Conservation (phyloP, 1,140 invertebrate genomes). For the Subanguina moxae region DNA sequence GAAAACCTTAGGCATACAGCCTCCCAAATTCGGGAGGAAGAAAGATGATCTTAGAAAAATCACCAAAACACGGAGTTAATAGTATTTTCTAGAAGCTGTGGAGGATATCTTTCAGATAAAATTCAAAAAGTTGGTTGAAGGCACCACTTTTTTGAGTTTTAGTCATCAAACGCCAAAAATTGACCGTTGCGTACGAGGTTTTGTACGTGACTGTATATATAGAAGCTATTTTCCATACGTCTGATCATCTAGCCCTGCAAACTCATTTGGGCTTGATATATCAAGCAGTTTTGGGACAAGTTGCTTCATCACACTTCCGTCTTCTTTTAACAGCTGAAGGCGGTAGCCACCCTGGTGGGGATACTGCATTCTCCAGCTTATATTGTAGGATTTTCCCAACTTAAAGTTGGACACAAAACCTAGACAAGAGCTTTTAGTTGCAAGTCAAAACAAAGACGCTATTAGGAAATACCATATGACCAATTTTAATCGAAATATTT, state of each 20-base stretch:
- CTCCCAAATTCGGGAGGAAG: too few species aligned
- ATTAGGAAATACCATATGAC: background rate
- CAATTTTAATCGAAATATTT: constrained; percentile 7
- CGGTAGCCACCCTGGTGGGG: constrained; percentile 84
- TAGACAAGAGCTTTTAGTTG: constrained; percentile 71
- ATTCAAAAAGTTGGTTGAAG: too few species aligned
- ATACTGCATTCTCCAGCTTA: constrained; percentile 88
- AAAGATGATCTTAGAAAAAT: too few species aligned
- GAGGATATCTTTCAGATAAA: too few species aligned
- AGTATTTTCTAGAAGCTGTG: too few species aligned
- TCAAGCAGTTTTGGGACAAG: constrained; percentile 70
- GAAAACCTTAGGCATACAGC: too few species aligned
- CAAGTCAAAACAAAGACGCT: constrained; percentile 31
- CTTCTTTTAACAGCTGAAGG: constrained; percentile 74
- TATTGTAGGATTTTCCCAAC: constrained; percentile 77
- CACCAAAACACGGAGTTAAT: too few species aligned
- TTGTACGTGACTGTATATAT: too few species aligned
- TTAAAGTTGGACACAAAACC: constrained; percentile 72
- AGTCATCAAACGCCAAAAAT: too few species aligned
- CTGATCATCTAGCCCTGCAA: constrained; percentile 45
- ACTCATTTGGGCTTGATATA: constrained; percentile 62
- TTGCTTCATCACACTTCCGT: constrained; percentile 76
- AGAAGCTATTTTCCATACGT: too few species aligned
- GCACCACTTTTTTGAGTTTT: too few species aligned
- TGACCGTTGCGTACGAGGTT: too few species aligned